Evolutionary conservation across 2,888 invertebrate genomes (phyloP).

Genomic region (Brachyopa scutellaris): DNA sequence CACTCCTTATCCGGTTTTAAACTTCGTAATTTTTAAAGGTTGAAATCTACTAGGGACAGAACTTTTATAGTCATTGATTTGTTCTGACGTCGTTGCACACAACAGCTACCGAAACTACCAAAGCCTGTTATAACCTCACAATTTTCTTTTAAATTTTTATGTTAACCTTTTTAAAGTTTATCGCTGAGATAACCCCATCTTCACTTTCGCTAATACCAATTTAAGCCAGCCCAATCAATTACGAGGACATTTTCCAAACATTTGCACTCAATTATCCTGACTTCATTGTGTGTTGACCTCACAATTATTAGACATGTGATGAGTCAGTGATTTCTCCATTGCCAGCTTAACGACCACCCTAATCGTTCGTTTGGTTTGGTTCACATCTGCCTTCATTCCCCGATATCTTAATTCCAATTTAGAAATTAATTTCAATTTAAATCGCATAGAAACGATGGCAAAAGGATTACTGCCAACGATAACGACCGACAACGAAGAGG

Average conservation of each 20-base stretch:
- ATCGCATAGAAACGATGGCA: constrained; percentile 38
- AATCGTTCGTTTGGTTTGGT: neutral
- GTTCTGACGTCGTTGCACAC: too few species aligned
- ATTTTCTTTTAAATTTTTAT: too few species aligned
- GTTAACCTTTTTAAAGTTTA: too few species aligned
- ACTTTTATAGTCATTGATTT: too few species aligned
- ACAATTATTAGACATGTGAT: constrained; percentile 39
- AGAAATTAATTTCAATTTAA: constrained; percentile 61
- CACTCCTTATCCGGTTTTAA: too few species aligned
- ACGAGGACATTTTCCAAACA: constrained; percentile 18
- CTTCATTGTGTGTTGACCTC: constrained; percentile 18
- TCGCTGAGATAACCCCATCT: neutral
- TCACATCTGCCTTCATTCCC: neutral
- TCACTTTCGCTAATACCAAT: constrained; percentile 8
- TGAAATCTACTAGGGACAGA: too few species aligned
- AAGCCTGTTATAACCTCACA: too few species aligned
- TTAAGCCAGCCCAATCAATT: constrained; percentile 33
- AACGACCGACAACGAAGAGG: constrained; percentile 14
- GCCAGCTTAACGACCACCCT: neutral
- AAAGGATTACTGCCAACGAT: constrained; percentile 50
- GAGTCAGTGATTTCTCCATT: constrained; percentile 39
- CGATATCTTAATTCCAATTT: constrained; percentile 59
- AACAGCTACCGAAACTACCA: too few species aligned
- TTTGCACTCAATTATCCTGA: constrained; percentile 40
- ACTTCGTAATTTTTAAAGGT: too few species aligned